A percentile compares a stretch with the other conserved stretches of the same genome.
phyloP scores from a whole-genome alignment of 2,797 vertebrate genomes.

The Pempheris klunzingeri region DNA sequence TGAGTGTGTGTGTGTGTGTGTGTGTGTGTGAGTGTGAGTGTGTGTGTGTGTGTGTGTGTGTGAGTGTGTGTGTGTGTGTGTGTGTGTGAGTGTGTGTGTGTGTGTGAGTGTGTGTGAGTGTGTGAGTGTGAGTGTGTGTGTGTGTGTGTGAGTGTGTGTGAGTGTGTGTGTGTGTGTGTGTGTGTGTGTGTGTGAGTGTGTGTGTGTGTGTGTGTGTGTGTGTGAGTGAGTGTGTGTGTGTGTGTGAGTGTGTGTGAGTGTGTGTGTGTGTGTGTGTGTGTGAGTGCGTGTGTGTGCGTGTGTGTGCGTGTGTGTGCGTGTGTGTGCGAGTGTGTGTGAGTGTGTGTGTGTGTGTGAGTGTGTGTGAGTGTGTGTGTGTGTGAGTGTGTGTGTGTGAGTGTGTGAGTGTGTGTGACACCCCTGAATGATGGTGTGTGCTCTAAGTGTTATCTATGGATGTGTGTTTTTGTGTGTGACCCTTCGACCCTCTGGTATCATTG shows the following conservation, averaged over 20 bases:
- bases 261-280: conserved; percentile 60
- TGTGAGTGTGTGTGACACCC: conserved; percentile 22
- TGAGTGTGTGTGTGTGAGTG: conserved; percentile 19
- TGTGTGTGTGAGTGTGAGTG: too few relatives aligned
- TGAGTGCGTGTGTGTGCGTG: conserved; percentile 67
- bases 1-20: background rate
- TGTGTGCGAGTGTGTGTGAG: too few relatives aligned
- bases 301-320: conserved; percentile 82
- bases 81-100: background rate
- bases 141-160: conserved; percentile 21
- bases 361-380: conserved; percentile 6
- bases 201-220: conserved; percentile 23
- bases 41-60: too few relatives aligned
- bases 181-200: background rate
- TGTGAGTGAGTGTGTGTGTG: conserved; percentile 4
- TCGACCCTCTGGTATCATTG: conserved; percentile 40
- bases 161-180: too few relatives aligned
- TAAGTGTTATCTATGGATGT: conserved; percentile 64
- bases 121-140: conserved; percentile 16
- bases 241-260: conserved; percentile 84
- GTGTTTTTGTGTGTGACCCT: conserved; percentile 55
- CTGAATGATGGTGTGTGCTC: conserved; percentile 38
- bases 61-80: too few relatives aligned
- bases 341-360: background rate
- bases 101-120: conserved; percentile 24